Evolutionary conservation across 2,113 vertebrate genomes (phyloP).

Genomic region (Bujurquina vittata): DNA sequence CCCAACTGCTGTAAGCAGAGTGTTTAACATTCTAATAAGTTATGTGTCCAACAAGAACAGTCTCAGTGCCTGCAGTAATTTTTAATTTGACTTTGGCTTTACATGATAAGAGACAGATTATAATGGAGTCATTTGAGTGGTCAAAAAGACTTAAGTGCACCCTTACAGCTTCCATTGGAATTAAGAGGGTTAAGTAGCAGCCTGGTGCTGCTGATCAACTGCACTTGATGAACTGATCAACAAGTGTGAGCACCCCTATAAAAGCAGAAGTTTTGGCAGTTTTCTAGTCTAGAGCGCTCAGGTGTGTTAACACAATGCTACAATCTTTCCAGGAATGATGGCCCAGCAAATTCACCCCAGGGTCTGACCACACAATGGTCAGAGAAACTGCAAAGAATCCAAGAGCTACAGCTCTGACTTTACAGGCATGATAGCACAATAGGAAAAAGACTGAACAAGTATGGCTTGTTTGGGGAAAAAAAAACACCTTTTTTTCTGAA

Average conservation of each 20-base stretch:
- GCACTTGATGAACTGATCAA: too few relatives aligned
- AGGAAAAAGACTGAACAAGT: accelerated
- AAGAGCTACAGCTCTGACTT: neutral
- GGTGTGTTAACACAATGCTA: too few relatives aligned
- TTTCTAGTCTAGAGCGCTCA: too few relatives aligned
- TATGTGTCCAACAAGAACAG: neutral
- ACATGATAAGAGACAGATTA: accelerated
- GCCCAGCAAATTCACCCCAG: neutral
- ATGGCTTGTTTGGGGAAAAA: neutral
- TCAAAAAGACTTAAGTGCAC: neutral
- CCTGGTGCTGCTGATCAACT: too few relatives aligned
- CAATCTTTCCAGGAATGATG: too few relatives aligned
- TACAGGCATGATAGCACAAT: neutral
- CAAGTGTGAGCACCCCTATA: too few relatives aligned
- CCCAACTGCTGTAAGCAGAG: neutral
- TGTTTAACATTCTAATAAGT: neutral
- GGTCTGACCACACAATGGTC: neutral
- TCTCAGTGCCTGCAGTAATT: neutral
- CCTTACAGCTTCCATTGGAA: too few relatives aligned
- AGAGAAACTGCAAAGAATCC: neutral
- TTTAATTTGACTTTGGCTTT: neutral
- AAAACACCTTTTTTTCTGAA: neutral
- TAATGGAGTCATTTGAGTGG: neutral
- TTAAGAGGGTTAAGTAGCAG: too few relatives aligned
- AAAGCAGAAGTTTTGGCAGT: too few relatives aligned